Evolutionary conservation across 2,113 vertebrate species (phyloP).

Genomic region (Azemiops feae): DNA sequence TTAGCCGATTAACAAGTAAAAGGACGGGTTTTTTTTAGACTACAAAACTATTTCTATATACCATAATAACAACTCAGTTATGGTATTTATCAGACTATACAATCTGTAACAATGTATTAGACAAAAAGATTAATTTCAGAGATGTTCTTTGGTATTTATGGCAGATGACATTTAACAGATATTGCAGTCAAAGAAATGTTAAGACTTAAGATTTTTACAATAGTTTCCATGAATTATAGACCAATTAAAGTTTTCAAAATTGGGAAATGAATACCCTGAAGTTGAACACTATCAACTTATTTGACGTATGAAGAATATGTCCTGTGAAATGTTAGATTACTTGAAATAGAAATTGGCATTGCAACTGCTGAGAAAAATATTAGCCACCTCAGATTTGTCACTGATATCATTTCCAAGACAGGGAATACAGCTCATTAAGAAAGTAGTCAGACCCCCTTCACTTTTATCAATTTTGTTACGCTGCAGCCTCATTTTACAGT

Average conservation of each 20-base stretch:
- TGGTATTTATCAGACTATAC: constrained; percentile 5
- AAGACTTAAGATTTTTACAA: neutral
- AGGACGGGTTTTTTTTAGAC: neutral
- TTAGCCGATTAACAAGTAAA: neutral
- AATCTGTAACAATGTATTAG: neutral
- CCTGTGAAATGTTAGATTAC: neutral
- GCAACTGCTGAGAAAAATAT: neutral
- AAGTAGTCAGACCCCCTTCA: neutral
- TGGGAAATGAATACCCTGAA: neutral
- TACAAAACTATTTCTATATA: constrained; percentile 1
- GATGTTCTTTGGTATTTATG: neutral
- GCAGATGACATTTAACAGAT: neutral
- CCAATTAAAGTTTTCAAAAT: neutral
- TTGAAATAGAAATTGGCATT: neutral
- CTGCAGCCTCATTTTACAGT: neutral
- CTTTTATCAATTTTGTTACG: neutral
- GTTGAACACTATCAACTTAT: neutral
- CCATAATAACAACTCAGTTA: neutral
- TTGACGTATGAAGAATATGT: neutral
- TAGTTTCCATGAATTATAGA: neutral
- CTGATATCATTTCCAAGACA: neutral
- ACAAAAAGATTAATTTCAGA: constrained; percentile 11
- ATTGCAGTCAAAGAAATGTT: neutral
- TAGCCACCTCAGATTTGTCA: neutral
- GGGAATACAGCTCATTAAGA: neutral